Evolutionary conservation across 2,888 invertebrate genomes (phyloP), one percentile per base, ranked within the genome.

Genomic region (Hirtodrosophila alboralis): DNA sequence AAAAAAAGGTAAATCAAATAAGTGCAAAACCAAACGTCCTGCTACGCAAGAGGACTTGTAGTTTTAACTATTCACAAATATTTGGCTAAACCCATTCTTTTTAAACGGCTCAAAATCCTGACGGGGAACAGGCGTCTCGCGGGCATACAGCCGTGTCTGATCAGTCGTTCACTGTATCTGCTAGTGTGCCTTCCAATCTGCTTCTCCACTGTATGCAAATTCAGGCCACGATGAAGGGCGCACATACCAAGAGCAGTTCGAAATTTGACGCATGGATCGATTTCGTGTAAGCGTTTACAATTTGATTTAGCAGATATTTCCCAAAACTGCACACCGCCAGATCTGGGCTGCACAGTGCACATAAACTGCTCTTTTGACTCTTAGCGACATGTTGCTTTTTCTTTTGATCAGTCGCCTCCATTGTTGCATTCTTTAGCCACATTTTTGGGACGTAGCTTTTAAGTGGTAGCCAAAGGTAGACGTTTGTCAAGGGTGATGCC

Each of bases 401-500:
- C 12, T 47, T 14, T 36, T 47, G 4, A 16, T 36, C 8, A 47
- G 36, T 28, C 36, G 36, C 1, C 36, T 10, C 5, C 31, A 13
- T 12, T 44, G 44, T 21, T 21, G 13, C 8, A 37, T 9, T 21
- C 30, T 48, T 4, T 8, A 18, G 1, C 21, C 2, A 16, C 45
- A 45, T 36, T 27, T 37, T 30, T 12, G 10, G 0, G 7, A 21
- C 8, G 28, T 21, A 16, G 36, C 28, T 48, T 48, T 48, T 0
- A 37, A 6, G 28, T 48, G 48, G 7, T 28, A 28, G 2, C 37
- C 37, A 37, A 37, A 37, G 5, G 48, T 48, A 48, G 30, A 4
- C 44, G 54, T 33, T 45, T 54, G 27, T 45, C 38, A 26, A 45
- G 14, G 9, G 33, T 45, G n/a, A 45, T 45, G 9, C 18, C 41